Evolutionary conservation across 2,888 invertebrate species (phyloP).

Genomic region (Ashinkailepas kermadecensis): DNA sequence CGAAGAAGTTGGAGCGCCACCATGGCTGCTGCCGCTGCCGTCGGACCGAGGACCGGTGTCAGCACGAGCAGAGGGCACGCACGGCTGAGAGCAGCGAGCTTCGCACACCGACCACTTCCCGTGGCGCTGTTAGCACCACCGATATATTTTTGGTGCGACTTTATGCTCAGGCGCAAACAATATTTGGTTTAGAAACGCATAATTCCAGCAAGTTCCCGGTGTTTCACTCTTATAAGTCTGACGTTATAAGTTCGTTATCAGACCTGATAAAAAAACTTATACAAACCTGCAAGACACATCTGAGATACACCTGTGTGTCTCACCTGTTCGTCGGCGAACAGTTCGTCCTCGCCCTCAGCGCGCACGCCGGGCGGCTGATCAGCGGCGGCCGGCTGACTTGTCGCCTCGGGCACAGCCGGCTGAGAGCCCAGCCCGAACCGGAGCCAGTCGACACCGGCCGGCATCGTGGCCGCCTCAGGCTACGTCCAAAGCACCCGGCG

Average conservation of each 20-base stretch:
- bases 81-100: not conserved
- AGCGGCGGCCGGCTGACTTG: not conserved
- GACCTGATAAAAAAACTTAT: not conserved
- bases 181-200: not conserved
- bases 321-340: constrained; percentile 85
- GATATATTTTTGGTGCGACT: not conserved
- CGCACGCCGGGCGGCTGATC: not conserved
- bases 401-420: not conserved
- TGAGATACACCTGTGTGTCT: not conserved
- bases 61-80: no score
- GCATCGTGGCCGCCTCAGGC: not conserved
- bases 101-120: not conserved
- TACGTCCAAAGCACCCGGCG: not conserved
- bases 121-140: not conserved
- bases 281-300: not conserved
- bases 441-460: constrained; percentile 48
- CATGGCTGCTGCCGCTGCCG: constrained; percentile 70
- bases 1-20: constrained; percentile 96
- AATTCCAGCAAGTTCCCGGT: not conserved
- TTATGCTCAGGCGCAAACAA: no score
- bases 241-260: no score
- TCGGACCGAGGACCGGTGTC: not conserved
- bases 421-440: constrained; percentile 47
- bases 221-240: not conserved
- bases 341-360: constrained; percentile 72